phyloP scores from a whole-genome alignment of 2,888 invertebrate genomes.

The Diogma glabrata region DNA sequence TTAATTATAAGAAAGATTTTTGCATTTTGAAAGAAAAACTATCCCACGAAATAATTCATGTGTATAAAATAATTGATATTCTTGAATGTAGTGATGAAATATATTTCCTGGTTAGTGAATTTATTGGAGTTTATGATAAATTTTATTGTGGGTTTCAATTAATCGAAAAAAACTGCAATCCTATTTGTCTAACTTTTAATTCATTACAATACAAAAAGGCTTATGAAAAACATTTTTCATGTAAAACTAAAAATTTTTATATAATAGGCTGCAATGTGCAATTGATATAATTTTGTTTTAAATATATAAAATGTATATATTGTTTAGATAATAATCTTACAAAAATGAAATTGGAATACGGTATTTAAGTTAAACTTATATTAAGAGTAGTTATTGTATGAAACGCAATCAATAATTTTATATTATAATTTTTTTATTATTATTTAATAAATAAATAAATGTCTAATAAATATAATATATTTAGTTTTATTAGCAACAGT shows the following conservation, averaged over 20 bases:
- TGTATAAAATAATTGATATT: constrained; percentile 3
- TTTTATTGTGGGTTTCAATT: background rate
- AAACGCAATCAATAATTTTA: too few species aligned
- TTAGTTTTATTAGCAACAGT: too few species aligned
- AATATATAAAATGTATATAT: too few species aligned
- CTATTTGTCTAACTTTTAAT: constrained; percentile 3
- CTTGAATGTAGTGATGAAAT: background rate
- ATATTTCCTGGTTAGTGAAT: background rate
- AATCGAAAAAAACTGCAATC: background rate
- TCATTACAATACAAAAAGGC: background rate
- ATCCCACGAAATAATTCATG: background rate
- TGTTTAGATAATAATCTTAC: too few species aligned
- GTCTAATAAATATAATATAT: too few species aligned
- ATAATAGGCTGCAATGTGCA: background rate
- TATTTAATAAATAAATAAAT: too few species aligned
- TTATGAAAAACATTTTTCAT: background rate
- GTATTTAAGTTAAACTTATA: too few species aligned
- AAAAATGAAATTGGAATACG: too few species aligned
- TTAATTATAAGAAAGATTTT: background rate
- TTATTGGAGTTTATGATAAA: constrained; percentile 3
- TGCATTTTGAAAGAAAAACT: constrained; percentile 1
- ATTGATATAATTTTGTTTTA: too few species aligned
- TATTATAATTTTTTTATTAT: too few species aligned
- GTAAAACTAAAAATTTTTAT: background rate
- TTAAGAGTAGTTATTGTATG: too few species aligned